Evolutionary conservation across 2,797 vertebrate genomes (phyloP).

Genomic region (Arrhamphus sclerolepis): DNA sequence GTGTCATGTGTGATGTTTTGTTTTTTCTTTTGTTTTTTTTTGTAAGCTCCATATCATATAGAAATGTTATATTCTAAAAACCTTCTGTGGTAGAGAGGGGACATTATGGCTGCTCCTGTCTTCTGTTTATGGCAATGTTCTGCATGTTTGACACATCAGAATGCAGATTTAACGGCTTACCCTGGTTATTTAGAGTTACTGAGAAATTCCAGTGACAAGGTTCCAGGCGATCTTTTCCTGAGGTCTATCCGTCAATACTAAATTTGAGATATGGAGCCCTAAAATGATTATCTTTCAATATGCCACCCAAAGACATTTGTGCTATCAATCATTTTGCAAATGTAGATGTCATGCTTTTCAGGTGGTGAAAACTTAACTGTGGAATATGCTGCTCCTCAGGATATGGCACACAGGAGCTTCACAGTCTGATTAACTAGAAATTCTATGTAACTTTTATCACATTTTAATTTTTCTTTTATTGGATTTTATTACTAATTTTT

Average conservation of each 20-base stretch:
- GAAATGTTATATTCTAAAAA: conserved; percentile 7
- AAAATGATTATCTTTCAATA: conserved; percentile 44
- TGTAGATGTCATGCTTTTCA: conserved; percentile 31
- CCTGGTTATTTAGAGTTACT: conserved; percentile 23
- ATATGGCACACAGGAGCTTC: conserved; percentile 32
- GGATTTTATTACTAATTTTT: too few species aligned
- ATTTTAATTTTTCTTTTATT: too few species aligned
- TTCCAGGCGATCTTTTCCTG: conserved; percentile 31
- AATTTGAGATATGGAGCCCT: conserved; percentile 29
- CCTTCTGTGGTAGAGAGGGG: neutral
- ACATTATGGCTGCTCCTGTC: neutral
- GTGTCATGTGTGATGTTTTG: conserved; percentile 37
- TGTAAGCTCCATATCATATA: neutral
- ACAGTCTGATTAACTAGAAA: conserved; percentile 42
- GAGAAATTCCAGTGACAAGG: conserved; percentile 12
- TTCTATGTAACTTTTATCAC: too few species aligned
- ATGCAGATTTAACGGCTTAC: conserved; percentile 23
- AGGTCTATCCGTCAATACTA: conserved; percentile 36
- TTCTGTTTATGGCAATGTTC: neutral
- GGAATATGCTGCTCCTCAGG: conserved; percentile 16
- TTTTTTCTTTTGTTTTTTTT: neutral
- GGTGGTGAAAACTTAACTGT: conserved; percentile 8
- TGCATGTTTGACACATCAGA: conserved; percentile 22
- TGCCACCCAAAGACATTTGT: conserved; percentile 43
- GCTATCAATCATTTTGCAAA: conserved; percentile 47